Conservation (phyloP, 2,797 vertebrate genomes). For the Phylloscopus collybita region DNA sequence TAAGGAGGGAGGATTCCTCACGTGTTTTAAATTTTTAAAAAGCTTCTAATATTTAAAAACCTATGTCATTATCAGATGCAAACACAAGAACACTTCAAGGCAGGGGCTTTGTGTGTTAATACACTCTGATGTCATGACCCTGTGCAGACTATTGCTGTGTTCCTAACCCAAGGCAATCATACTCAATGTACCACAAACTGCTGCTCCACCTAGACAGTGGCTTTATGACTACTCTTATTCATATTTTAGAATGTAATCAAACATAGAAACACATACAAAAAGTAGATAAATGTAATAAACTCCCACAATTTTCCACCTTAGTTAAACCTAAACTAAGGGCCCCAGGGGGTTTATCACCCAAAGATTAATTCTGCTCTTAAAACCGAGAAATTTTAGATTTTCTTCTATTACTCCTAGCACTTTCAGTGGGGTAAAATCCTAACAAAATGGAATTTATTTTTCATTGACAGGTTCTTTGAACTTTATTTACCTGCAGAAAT, state of each 20-base stretch:
- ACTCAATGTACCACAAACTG: neutral
- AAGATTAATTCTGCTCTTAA: neutral
- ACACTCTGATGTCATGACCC: neutral
- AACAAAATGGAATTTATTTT: neutral
- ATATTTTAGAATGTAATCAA: conserved; percentile 4
- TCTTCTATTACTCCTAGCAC: neutral
- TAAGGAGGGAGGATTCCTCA: neutral
- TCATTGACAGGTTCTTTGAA: neutral
- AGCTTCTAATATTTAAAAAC: neutral
- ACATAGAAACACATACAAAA: neutral
- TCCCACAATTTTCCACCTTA: neutral
- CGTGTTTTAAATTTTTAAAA: neutral
- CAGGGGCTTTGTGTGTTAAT: neutral
- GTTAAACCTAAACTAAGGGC: neutral
- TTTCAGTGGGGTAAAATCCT: neutral
- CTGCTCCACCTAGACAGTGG: neutral
- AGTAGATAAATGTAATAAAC: neutral
- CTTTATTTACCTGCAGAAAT: neutral
- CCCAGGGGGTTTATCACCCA: neutral
- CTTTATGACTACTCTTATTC: neutral
- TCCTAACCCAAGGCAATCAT: neutral
- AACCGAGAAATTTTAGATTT: neutral
- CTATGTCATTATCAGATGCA: neutral
- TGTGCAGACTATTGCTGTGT: neutral
- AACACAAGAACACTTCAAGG: neutral